Conservation (phyloP, 2,113 vertebrate genomes). For the Chaetops frenatus region DNA sequence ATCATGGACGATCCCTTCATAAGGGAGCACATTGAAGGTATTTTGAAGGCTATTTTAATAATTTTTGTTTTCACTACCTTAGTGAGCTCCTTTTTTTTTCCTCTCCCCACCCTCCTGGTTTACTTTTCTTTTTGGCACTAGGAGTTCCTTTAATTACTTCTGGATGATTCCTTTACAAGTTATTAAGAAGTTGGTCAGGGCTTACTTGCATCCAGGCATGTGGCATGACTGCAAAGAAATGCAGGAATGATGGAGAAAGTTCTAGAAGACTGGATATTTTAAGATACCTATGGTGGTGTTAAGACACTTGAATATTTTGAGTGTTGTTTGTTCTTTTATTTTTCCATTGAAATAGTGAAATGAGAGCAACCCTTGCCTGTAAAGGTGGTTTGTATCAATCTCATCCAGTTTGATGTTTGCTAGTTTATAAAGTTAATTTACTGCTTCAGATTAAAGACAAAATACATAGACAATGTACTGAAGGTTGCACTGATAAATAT, state of each 20-base stretch:
- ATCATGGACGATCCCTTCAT: slow-evolving; percentile 99
- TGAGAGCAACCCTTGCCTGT: not conserved
- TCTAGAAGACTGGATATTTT: not conserved
- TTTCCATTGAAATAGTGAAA: not conserved
- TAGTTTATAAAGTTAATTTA: not conserved
- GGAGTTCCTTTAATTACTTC: not conserved
- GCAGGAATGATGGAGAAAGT: not conserved
- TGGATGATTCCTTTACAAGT: not conserved
- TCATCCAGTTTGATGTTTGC: not conserved
- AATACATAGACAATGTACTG: not conserved
- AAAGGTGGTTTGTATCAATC: not conserved
- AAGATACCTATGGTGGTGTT: not conserved
- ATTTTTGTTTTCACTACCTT: not conserved
- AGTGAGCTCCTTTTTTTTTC: not conserved
- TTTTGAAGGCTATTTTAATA: not conserved
- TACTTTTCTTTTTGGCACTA: not conserved
- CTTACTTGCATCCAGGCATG: not conserved
- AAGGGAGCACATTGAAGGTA: slow-evolving; percentile 98
- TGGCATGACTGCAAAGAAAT: not conserved
- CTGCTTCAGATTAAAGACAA: not conserved
- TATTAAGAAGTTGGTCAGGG: not conserved
- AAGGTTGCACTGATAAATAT: not conserved
- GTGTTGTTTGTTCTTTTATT: not conserved
- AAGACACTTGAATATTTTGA: not conserved
- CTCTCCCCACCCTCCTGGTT: not conserved